Evolutionary conservation across 2,888 invertebrate genomes (phyloP), one percentile per base, ranked within the genome.

Genomic region (Macrosiphum euphorbiae): DNA sequence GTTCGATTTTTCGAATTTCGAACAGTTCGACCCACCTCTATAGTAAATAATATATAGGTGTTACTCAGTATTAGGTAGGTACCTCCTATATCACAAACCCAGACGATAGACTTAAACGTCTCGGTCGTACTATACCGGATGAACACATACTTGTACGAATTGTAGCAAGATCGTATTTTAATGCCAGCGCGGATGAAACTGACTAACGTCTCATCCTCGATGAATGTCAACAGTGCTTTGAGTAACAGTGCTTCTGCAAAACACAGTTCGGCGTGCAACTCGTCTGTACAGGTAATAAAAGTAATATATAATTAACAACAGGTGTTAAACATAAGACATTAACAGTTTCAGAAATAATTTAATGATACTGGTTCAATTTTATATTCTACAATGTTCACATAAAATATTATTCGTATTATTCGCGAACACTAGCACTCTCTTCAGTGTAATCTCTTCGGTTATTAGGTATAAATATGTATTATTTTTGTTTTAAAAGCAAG

Each of bases 181-280:
- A 99, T 96, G 86, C 99, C 98, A 95, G 99, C 99, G 96, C 98
- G 98, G 94, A 99, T 97, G 95, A 99, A 98, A 95, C 98, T 98
- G 92, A 98, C 97, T 94, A 99, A 96, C 87, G 98, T 99, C 96
- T 99, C 99, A 95, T 99, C 99, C 95, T 99, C 99, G 95, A 99
- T 97, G 95, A 99, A 98, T 35, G 98, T 98, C 95, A 99, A 97
- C 95, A 99, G 97, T 0, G 99, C 98, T 95, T 98, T 97, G 94
- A 99, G 96, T 90, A 99, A 96, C 90, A 99, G 96, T 61, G 98
- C 97, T 96, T 99, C 99, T 0, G 99, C 99, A 96, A 98, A 98
- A 96, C 99, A 99, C 78, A 99, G 96, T 95, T 99, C 99, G 0
- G 99, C 99, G 96, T 99, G 99, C 41, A 98, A 97, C 96, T 99